phyloP scores from a whole-genome alignment of 2,888 invertebrate genomes.

The Acronicta psi region DNA sequence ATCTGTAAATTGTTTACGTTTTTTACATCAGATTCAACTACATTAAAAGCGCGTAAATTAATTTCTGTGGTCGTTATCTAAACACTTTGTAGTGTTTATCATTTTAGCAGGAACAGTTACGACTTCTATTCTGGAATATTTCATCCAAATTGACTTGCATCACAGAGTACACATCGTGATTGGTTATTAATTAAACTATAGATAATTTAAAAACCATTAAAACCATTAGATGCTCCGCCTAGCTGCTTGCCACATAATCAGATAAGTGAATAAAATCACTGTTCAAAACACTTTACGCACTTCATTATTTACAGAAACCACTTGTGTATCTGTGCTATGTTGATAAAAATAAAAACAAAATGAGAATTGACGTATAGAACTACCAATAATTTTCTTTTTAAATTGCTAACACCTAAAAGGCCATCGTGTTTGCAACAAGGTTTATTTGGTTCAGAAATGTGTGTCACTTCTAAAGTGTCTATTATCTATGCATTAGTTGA shows the following conservation, averaged over 20 bases:
- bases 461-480: background rate
- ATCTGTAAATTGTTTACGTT: constrained; percentile 33
- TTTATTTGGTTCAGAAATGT: background rate
- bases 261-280: constrained; percentile 70
- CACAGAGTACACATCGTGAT: constrained; percentile 19
- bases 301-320: constrained; percentile 54
- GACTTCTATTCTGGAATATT: constrained; percentile 8
- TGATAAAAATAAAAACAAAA: constrained; percentile 23
- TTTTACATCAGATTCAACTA: constrained; percentile 25
- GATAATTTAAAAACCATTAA: constrained; percentile 12
- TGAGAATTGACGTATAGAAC: background rate
- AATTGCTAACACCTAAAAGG: background rate
- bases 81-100: background rate
- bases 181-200: constrained; percentile 33
- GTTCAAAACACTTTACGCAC: constrained; percentile 47
- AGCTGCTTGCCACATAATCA: constrained; percentile 55
- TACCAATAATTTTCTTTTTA: constrained; percentile 1
- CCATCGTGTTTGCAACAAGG: background rate
- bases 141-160: constrained; percentile 10
- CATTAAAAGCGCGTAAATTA: constrained; percentile 11
- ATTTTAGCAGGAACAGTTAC: background rate
- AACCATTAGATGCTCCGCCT: constrained; percentile 18
- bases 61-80: constrained; percentile 12
- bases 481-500: constrained; percentile 3
- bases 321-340: constrained; percentile 39